phyloP scores from a whole-genome alignment of 2,797 vertebrate species.

The Poeciliopsis paucimaculata region DNA sequence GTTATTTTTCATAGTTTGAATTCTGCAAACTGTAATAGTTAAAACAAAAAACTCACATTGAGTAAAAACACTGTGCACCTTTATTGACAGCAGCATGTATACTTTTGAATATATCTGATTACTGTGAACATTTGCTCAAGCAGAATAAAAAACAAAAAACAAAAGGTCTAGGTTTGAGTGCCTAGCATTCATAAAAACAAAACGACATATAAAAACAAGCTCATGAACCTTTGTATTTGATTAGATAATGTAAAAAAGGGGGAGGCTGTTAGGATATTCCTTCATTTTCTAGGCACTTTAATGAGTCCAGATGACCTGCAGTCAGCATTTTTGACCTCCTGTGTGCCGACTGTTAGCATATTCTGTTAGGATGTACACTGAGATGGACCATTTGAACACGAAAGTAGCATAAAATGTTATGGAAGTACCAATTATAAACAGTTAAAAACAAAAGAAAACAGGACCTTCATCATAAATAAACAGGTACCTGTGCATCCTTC shows the following conservation, averaged over 20 bases:
- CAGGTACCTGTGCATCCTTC: slow-evolving; percentile 80
- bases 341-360: slow-evolving; percentile 54
- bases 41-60: slow-evolving; percentile 10
- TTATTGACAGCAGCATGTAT: slow-evolving; percentile 95
- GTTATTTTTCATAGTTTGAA: not conserved
- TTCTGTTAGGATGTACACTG: slow-evolving; percentile 45
- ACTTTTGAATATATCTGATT: slow-evolving; percentile 82
- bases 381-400: slow-evolving; percentile 61
- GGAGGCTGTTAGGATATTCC: slow-evolving; percentile 80
- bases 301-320: slow-evolving; percentile 65
- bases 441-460: slow-evolving; percentile 62
- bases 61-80: slow-evolving; percentile 87
- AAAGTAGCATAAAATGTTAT: slow-evolving; percentile 49
- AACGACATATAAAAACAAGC: slow-evolving; percentile 78
- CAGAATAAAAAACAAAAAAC: slow-evolving; percentile 63
- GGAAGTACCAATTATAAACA: slow-evolving; percentile 66
- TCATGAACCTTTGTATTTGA: slow-evolving; percentile 79
- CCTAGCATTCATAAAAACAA: slow-evolving; percentile 75
- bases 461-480: slow-evolving; percentile 83
- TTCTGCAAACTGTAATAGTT: not conserved
- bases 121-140: slow-evolving; percentile 85
- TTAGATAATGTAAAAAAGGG: slow-evolving; percentile 76
- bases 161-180: slow-evolving; percentile 70
- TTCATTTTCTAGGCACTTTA: slow-evolving; percentile 97
- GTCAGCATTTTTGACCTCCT: slow-evolving; percentile 62